These are phyloP conservation scores for Uropsilus gracilis DNA, from an alignment of 2,113 vertebrate genomes.

Conservation along the genomic window DNA sequence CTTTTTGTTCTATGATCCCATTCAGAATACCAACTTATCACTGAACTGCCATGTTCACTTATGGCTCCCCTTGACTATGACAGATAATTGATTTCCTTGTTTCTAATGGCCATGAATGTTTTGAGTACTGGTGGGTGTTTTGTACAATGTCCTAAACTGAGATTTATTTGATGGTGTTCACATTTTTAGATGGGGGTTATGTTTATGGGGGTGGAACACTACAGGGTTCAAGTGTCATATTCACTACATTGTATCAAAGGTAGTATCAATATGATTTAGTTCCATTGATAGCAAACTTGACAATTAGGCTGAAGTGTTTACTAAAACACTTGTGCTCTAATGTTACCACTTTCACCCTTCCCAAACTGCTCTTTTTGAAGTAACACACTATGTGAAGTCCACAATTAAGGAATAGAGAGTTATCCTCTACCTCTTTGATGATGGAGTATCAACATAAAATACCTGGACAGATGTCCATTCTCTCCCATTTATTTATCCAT, in stretches of 20 bases:
- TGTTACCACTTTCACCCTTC: not conserved
- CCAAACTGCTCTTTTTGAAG: not conserved
- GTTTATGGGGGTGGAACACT: not conserved
- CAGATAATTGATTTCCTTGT: not conserved
- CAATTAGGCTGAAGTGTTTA: not conserved
- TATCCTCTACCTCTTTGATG: not conserved
- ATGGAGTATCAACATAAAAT: not conserved
- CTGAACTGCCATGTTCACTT: not conserved
- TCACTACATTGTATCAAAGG: not conserved
- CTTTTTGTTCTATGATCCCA: not conserved
- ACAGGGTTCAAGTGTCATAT: no score
- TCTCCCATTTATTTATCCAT: not conserved
- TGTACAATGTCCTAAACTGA: not conserved
- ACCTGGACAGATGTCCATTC: not conserved
- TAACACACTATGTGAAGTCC: not conserved
- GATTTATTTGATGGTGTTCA: not conserved
- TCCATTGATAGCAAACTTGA: not conserved
- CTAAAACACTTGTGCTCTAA: not conserved
- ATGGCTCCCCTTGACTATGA: not conserved
- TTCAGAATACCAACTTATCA: not conserved
- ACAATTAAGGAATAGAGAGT: not conserved
- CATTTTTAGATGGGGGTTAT: not conserved
- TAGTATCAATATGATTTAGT: not conserved
- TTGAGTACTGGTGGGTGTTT: not conserved
- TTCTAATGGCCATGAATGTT: not conserved